phyloP scores from a whole-genome alignment of 2,797 vertebrate genomes.

The Hipposideros larvatus region DNA sequence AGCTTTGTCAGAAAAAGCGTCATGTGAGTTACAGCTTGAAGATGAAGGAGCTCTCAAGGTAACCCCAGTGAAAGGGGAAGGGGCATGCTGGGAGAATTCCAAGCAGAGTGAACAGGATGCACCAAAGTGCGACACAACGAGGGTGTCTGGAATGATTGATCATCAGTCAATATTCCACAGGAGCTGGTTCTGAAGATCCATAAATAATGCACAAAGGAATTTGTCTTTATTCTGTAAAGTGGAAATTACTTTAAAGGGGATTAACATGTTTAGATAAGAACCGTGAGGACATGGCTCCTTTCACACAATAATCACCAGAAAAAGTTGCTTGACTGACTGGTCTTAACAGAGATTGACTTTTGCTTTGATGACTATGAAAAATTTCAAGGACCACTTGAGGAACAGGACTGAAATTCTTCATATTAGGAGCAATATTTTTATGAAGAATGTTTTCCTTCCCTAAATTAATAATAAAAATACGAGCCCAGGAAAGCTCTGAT shows the following conservation, averaged over 20 bases:
- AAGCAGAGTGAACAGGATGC: background rate
- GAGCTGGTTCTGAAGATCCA: background rate
- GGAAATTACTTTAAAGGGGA: background rate
- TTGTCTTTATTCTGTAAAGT: background rate
- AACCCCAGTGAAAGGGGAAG: background rate
- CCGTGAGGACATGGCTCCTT: background rate
- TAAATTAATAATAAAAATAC: background rate
- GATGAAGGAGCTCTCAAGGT: background rate
- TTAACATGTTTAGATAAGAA: background rate
- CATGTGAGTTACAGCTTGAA: background rate
- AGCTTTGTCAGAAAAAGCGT: background rate
- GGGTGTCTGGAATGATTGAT: background rate
- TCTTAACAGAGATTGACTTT: background rate
- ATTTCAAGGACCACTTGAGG: background rate
- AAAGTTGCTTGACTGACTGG: background rate
- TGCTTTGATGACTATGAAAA: background rate
- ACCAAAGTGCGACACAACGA: background rate
- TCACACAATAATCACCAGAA: background rate
- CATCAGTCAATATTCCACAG: background rate
- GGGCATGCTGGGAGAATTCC: background rate
- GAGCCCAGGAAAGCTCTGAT: background rate
- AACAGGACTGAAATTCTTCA: background rate
- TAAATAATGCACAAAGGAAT: background rate
- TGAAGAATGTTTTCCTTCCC: background rate
- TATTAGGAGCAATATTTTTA: background rate